phyloP scores from a whole-genome alignment of 1,140 invertebrate species.

The roundworm (Caenorhabditis elegans) region DNA sequence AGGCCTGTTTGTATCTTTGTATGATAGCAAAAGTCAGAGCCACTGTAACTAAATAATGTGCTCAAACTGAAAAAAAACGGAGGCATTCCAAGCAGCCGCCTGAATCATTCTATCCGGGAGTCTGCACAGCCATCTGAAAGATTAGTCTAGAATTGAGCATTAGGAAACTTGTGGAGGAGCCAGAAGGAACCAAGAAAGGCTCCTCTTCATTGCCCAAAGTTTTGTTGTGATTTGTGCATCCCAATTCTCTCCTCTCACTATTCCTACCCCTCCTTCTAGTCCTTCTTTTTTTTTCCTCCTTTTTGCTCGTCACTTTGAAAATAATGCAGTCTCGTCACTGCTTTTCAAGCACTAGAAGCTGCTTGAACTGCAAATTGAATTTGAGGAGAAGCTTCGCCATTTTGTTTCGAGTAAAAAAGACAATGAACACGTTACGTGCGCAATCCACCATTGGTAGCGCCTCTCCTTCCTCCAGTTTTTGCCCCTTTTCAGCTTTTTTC shows the following conservation, averaged over 20 bases:
- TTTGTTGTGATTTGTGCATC: slow-evolving; percentile 29
- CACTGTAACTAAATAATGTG: neutral
- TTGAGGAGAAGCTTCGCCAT: slow-evolving; percentile 31
- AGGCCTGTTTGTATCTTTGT: too few species aligned
- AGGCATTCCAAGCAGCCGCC: too few species aligned
- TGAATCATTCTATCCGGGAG: slow-evolving; percentile 19
- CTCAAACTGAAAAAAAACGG: slow-evolving; percentile 4
- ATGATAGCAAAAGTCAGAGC: too few species aligned
- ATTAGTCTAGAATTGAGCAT: neutral
- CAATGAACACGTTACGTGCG: slow-evolving; percentile 32
- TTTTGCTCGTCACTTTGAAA: slow-evolving; percentile 12
- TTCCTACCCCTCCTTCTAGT: neutral
- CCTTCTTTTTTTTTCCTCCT: neutral
- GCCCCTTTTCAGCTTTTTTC: neutral
- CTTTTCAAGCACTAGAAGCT: slow-evolving; percentile 32
- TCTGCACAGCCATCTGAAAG: neutral
- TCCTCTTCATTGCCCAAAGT: slow-evolving; percentile 18
- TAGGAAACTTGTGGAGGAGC: too few species aligned
- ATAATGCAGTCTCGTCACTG: slow-evolving; percentile 32
- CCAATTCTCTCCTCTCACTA: neutral
- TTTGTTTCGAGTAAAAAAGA: slow-evolving; percentile 32
- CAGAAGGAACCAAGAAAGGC: slow-evolving; percentile 12
- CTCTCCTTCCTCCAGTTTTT: neutral
- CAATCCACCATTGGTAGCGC: slow-evolving; percentile 15
- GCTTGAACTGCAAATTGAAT: slow-evolving; percentile 30